These are phyloP conservation scores for Drosophila murphyi DNA, from an alignment of 1,140 invertebrate genomes.

Conservation along the genomic window DNA sequence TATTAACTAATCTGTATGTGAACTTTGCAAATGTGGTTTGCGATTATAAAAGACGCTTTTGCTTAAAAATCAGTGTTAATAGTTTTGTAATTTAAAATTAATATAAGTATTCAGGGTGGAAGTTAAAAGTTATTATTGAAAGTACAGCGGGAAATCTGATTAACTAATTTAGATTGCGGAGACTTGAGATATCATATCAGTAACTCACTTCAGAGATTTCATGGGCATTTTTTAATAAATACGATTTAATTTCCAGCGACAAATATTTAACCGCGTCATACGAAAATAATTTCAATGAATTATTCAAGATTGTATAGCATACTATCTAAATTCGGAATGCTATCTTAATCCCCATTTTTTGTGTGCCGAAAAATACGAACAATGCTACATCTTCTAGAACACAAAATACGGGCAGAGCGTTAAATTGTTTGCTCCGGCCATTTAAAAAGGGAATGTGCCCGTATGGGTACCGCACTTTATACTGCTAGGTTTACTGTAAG, in stretches of 20 bases:
- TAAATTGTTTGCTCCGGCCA: not conserved
- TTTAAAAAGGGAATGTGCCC: not conserved
- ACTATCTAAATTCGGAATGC: slow-evolving; percentile 20
- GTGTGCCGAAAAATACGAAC: slow-evolving; percentile 18
- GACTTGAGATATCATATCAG: slow-evolving; percentile 27
- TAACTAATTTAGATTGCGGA: slow-evolving; percentile 13
- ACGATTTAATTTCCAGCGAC: slow-evolving; percentile 15
- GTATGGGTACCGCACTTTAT: not conserved
- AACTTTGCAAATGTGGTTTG: too few relatives aligned
- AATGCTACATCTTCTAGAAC: slow-evolving; percentile 5
- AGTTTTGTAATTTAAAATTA: too few relatives aligned
- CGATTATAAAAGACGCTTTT: too few relatives aligned
- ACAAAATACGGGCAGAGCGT: not conserved
- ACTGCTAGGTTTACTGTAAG: not conserved
- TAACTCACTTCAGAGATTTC: slow-evolving; percentile 13
- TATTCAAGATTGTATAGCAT: slow-evolving; percentile 22
- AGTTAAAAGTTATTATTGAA: not conserved
- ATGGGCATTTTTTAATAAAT: slow-evolving; percentile 4
- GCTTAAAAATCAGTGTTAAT: too few relatives aligned
- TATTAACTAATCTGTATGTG: too few relatives aligned
- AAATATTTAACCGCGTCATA: slow-evolving; percentile 10
- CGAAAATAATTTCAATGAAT: slow-evolving; percentile 17
- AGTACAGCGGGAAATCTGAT: not conserved
- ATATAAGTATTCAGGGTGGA: too few relatives aligned
- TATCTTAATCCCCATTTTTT: slow-evolving; percentile 29